Evolutionary conservation across 2,797 vertebrate species (phyloP).

Genomic region (Smutsia temminckii): DNA sequence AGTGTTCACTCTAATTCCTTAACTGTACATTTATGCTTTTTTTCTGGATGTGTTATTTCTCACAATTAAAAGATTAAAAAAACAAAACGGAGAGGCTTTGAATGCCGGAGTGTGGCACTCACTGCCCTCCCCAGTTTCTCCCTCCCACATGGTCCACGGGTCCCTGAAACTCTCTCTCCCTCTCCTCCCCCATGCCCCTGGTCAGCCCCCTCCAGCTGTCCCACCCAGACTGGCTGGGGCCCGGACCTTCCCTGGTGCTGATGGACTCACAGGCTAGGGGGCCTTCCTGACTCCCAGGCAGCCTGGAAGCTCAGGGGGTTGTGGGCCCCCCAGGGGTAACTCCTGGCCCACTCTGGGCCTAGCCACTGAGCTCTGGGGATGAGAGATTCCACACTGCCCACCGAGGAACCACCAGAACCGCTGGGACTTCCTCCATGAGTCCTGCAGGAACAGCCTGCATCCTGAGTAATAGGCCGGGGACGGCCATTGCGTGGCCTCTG

Average conservation of each 20-base stretch:
- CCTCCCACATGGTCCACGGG: not conserved
- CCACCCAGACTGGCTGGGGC: not conserved
- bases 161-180: not conserved
- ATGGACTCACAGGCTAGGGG: not conserved
- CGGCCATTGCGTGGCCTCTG: accelerated
- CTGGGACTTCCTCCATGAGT: not conserved
- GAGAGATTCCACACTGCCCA: not conserved
- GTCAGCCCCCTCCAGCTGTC: not conserved
- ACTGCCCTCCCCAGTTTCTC: not conserved
- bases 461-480: not conserved
- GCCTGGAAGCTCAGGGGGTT: not conserved
- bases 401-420: not conserved
- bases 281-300: not conserved
- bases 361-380: not conserved
- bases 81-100: not conserved
- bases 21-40: not conserved
- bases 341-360: no score
- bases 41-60: not conserved
- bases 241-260: not conserved
- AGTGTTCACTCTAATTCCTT: accelerated
- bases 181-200: accelerated
- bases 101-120: accelerated
- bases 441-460: not conserved
- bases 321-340: not conserved
- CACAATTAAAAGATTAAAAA: not conserved